Percentiles rank a stretch among this genome's conserved stretches.
Evolutionary conservation across 2,888 invertebrate genomes (phyloP).

Genomic region (Pemphredon lugubris): DNA sequence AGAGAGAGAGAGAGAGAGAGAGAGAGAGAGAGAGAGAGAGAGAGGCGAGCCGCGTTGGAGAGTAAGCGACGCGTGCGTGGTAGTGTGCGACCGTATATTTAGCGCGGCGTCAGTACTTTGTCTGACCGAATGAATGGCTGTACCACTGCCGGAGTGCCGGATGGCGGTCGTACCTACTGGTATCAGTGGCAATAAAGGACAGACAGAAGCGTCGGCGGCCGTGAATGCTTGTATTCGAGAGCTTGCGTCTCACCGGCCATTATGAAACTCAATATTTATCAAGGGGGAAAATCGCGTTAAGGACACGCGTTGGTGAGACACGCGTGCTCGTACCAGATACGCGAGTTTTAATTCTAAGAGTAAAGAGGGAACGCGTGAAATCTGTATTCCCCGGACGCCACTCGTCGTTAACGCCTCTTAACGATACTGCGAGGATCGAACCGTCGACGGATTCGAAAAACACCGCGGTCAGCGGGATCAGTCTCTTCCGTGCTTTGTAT

Average conservation of each 20-base stretch:
- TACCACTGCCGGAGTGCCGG: slow-evolving; percentile 61
- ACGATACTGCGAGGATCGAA: too few species aligned
- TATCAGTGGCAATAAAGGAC: slow-evolving; percentile 69
- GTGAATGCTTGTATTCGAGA: slow-evolving; percentile 26
- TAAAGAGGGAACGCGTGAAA: too few species aligned
- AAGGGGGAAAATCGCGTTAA: not conserved
- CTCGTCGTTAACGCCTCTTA: too few species aligned
- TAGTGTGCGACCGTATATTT: slow-evolving; percentile 71
- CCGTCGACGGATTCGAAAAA: too few species aligned
- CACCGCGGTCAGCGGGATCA: too few species aligned
- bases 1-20: too few species aligned
- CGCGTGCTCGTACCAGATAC: too few species aligned
- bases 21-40: too few species aligned
- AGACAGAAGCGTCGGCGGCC: slow-evolving; percentile 56
- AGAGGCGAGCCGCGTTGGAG: not conserved
- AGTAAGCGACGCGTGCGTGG: slow-evolving; percentile 8
- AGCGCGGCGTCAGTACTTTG: slow-evolving; percentile 76
- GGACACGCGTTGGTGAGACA: too few species aligned
- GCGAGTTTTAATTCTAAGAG: too few species aligned
- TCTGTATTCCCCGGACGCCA: too few species aligned
- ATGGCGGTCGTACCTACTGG: slow-evolving; percentile 59
- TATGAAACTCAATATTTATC: not conserved
- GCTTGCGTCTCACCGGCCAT: slow-evolving; percentile 19
- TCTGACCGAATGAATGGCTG: slow-evolving; percentile 73
- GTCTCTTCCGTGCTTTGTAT: too few species aligned